Evolutionary conservation across 2,797 vertebrate species (phyloP).

Genomic region (Coregonus suidteri): DNA sequence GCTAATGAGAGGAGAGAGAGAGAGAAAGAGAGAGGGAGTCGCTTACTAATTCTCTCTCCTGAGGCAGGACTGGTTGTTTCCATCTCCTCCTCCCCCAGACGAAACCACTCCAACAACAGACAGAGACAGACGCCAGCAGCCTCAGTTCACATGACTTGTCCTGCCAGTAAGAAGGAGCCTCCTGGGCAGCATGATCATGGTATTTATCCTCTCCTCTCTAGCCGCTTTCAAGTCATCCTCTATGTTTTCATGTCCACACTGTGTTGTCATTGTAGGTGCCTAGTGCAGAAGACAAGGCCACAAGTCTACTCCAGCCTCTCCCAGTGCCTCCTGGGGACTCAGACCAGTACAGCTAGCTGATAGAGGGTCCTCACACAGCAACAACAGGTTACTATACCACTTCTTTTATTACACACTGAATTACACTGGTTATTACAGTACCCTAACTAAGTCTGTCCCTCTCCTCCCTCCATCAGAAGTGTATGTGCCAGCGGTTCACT

Average conservation of each 20-base stretch:
- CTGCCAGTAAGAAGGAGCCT: background rate
- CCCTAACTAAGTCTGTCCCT: background rate
- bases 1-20: conserved; percentile 26
- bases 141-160: background rate
- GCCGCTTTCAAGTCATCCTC: background rate
- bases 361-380: conserved; percentile 22
- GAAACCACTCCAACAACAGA: background rate
- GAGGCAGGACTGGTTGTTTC: background rate
- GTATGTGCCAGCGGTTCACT: conserved; percentile 25
- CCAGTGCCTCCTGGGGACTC: background rate
- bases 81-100: background rate
- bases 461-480: conserved; percentile 14
- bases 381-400: conserved; percentile 14
- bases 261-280: background rate
- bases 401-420: background rate
- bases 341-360: conserved; percentile 23
- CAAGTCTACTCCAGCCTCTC: background rate
- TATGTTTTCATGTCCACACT: background rate
- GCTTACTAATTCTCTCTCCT: conserved; percentile 28
- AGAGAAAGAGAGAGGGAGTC: conserved; percentile 20
- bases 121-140: background rate
- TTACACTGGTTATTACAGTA: background rate
- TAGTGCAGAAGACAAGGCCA: background rate
- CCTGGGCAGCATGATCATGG: background rate
- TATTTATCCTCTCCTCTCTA: background rate